A percentile compares a stretch with the other conserved stretches of the same genome.
phyloP scores from a whole-genome alignment of 2,113 vertebrate genomes.

The Stegastes partitus region DNA sequence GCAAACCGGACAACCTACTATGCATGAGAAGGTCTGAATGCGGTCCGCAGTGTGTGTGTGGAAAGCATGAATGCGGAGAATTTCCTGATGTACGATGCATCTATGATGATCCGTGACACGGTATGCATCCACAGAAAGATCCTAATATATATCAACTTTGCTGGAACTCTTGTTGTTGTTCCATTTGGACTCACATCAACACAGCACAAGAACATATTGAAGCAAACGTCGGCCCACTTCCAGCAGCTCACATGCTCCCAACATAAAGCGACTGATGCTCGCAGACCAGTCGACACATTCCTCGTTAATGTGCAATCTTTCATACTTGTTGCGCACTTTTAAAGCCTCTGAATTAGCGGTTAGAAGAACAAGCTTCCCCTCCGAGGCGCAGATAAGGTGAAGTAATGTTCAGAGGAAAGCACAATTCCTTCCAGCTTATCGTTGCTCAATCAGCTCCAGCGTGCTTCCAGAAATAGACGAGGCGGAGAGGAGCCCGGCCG shows the following conservation, averaged over 20 bases:
- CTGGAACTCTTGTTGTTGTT: no score
- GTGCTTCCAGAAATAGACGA: constrained; percentile 76
- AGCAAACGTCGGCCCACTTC: constrained; percentile 34
- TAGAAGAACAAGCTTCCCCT: background rate
- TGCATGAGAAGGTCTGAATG: constrained; percentile 33
- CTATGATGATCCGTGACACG: background rate
- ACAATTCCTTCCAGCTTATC: constrained; percentile 66
- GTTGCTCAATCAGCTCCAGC: constrained; percentile 74
- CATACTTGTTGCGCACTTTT: background rate
- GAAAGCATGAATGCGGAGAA: background rate
- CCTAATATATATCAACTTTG: background rate
- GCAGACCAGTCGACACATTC: constrained; percentile 29
- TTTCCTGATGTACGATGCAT: background rate
- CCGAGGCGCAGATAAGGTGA: constrained; percentile 34
- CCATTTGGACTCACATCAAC: constrained; percentile 5
- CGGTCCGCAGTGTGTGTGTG: constrained; percentile 2
- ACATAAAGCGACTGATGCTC: constrained; percentile 37
- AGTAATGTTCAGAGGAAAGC: constrained; percentile 55
- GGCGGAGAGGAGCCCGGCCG: constrained; percentile 56
- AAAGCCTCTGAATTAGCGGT: background rate
- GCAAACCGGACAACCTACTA: constrained; percentile 53
- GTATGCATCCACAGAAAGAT: background rate
- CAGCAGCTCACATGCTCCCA: constrained; percentile 49
- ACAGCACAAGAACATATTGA: constrained; percentile 5
- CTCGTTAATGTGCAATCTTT: background rate